Evolutionary conservation across 2,888 invertebrate genomes (phyloP), one percentile per base, ranked within the genome.

Genomic region (Pollenia amentaria): DNA sequence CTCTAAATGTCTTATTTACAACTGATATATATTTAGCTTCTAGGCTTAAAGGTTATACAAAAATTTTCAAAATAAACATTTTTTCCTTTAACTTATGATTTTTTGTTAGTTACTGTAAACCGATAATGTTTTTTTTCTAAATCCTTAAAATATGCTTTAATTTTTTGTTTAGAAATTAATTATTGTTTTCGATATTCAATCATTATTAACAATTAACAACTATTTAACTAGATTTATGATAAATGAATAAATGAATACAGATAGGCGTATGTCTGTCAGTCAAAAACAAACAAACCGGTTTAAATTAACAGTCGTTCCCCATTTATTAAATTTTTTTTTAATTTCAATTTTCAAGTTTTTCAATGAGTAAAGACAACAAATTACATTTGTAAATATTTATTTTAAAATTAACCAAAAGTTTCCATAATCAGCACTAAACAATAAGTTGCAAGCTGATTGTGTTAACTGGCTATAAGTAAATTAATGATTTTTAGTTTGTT

Each of bases 371-470:
- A 79, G 51, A 67, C 57, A 84, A 80, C 79, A 80, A 84, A 87
- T 80, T 84, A 76, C 70, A 80, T 76, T 76, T 77, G 80, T 87
- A 84, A 83, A 87, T 84, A 87, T 84, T 84, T 83, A 84, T 79
- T 82, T 73, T 79, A 70, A 82, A 75, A 84, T 79, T 57, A 80
- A 86, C 78, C 73, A 70, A 75, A 65, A 48, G 46, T 42, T 65
- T 60, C 8, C 7, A 21, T 40, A 46, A 62, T 53, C 14, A 29
- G 16, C 76, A 55, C 70, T 29, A 70, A 83, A 72, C 70, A 84
- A 73, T 65, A 65, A 72, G 40, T 48, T 57, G 46, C 11, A 46
- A 83, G 48, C 38, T 72, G 83, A 60, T 78, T 82, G 18, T 64
- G 76, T 80, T 81, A 85, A 80, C 80, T 76, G 55, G 64, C 65